Evolutionary conservation across 35 echinoderm and acorn worm species (phyloP), one percentile per base, ranked within the genome.

Genomic region (Patiria miniata): DNA sequence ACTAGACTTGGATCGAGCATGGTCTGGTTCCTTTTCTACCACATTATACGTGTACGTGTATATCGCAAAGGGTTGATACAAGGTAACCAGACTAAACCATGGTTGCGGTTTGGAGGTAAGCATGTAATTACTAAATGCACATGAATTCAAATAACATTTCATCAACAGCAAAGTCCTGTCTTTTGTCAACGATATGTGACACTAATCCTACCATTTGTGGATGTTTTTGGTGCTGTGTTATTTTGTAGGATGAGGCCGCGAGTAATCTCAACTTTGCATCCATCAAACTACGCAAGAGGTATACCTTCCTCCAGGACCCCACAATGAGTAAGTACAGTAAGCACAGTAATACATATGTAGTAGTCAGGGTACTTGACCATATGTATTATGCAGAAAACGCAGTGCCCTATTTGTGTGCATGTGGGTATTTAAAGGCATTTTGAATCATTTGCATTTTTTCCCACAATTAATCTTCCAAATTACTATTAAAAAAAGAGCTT

Each of bases 201-300:
- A 18, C 18, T 69, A 69, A 69, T 36, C 33, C n/a, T 28, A 69
- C 28, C 14, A n/a, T 53, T 79, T 65, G 60, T 68, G 40, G 38
- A 1, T 32, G 1, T 82, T 79, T 88, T 58, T 83, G 19, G 56
- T 54, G 76, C 23, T 83, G 33, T 53, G 53, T 61, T n/a, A n/a
- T 7, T 28, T 29, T 77, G 39, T 42, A 78, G 37, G 92, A 94
- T 61, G 86, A 68, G 68, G 79, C 79, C 47, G 85, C 86, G 2
- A 90, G 92, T 81, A 98, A 98, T 87, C 82, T 98, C 38, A 98
- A 98, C 89, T 98, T 98, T 86, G 92, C 93, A 28, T 94, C 93
- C 15, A 94, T 98, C 81, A 92, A 88, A 65, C 68, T 88, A 61
- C 86, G 92, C 55, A 93, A 98, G 92, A 94, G 89, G 28, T 98